These are phyloP conservation scores for Rhinogobio ventralis DNA, from an alignment of 2,797 vertebrate genomes.

Conservation along the genomic window DNA sequence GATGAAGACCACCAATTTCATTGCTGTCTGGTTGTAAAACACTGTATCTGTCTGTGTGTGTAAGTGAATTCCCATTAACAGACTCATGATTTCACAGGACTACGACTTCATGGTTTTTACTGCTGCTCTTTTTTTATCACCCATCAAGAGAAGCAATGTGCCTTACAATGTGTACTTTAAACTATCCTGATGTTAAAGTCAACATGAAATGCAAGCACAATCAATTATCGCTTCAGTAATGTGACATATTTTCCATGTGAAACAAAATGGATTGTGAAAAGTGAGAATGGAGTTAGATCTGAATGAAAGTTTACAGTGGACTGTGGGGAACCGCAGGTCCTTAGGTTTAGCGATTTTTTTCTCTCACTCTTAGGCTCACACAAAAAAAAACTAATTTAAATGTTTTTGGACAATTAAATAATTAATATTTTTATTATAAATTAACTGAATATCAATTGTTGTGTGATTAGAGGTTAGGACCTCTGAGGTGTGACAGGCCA, in stretches of 20 bases:
- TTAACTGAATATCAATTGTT: background rate
- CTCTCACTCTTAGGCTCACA: too few relatives aligned
- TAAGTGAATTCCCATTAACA: slow-evolving; percentile 8
- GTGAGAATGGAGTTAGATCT: background rate
- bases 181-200: slow-evolving; percentile 51
- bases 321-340: background rate
- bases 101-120: slow-evolving; percentile 34
- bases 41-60: background rate
- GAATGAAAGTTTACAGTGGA: background rate
- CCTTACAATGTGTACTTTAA: slow-evolving; percentile 77
- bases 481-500: too few relatives aligned
- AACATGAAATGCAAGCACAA: background rate
- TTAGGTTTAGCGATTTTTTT: too few relatives aligned
- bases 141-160: slow-evolving; percentile 70
- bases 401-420: background rate
- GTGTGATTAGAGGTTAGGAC: background rate
- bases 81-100: slow-evolving; percentile 17
- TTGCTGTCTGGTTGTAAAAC: background rate
- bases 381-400: background rate
- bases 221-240: background rate
- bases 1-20: slow-evolving; percentile 5
- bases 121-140: slow-evolving; percentile 33
- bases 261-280: background rate
- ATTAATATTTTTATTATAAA: background rate
- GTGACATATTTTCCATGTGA: background rate